These are phyloP conservation scores for Autographa gamma DNA, from an alignment of 2,888 invertebrate genomes.

Conservation along the genomic window DNA sequence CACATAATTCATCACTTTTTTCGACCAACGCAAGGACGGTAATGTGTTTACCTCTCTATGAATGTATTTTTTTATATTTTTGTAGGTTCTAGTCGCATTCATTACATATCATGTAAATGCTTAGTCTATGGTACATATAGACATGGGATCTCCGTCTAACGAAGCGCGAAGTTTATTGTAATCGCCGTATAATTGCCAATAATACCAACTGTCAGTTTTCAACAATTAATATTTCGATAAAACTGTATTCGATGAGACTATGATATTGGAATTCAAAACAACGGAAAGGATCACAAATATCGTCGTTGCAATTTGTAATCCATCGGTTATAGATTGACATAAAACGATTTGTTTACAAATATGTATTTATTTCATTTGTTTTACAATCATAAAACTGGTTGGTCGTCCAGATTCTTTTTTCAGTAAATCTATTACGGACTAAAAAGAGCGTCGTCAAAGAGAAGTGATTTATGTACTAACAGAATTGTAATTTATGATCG, in stretches of 20 bases:
- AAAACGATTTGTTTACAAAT: not conserved
- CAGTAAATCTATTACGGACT: not conserved
- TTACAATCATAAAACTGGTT: not conserved
- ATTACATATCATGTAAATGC: not conserved
- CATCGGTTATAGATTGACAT: not conserved
- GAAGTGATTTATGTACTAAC: slow-evolving; percentile 2
- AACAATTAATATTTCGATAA: slow-evolving; percentile 24
- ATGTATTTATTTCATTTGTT: not conserved
- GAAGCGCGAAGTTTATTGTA: slow-evolving; percentile 46
- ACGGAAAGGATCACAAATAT: not conserved
- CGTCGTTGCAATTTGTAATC: not conserved
- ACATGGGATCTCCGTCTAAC: slow-evolving; percentile 31
- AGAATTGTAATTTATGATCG: slow-evolving; percentile 4
- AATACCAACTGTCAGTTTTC: slow-evolving; percentile 22
- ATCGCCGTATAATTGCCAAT: slow-evolving; percentile 53
- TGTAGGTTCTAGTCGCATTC: not conserved
- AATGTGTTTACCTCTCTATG: no score
- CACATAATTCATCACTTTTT: no score
- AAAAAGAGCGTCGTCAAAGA: not conserved
- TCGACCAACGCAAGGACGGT: no score
- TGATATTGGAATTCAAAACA: not conserved
- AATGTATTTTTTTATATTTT: no score
- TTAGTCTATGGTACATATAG: slow-evolving; percentile 10
- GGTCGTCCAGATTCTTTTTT: not conserved
- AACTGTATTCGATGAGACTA: not conserved